Evolutionary conservation across 2,797 vertebrate genomes (phyloP).

Genomic region (Gymnopithys bicolor): DNA sequence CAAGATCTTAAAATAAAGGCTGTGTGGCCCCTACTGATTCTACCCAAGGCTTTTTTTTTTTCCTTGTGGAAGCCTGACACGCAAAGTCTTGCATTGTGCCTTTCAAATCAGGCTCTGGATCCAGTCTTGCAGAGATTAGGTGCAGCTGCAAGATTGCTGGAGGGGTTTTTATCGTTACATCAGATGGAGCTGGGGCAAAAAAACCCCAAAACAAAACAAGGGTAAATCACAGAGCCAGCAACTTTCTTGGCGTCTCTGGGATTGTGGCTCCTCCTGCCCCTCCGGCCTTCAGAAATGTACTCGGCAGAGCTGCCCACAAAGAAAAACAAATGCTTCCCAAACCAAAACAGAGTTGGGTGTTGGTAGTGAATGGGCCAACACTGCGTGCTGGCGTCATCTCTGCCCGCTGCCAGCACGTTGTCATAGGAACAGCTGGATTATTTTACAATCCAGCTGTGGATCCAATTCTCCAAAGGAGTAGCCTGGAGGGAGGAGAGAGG

Average conservation of each 20-base stretch:
- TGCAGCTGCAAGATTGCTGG: slow-evolving; percentile 44
- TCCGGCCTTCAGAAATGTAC: slow-evolving; percentile 53
- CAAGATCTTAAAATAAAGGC: background rate
- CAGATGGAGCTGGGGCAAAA: background rate
- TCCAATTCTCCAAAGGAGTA: slow-evolving; percentile 69
- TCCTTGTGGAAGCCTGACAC: background rate
- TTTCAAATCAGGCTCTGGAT: slow-evolving; percentile 4
- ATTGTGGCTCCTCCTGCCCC: slow-evolving; percentile 48
- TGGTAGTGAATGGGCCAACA: slow-evolving; percentile 63
- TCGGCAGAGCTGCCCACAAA: slow-evolving; percentile 1
- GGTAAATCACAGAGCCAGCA: slow-evolving; percentile 43
- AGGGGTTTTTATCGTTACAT: slow-evolving; percentile 22
- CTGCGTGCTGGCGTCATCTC: slow-evolving; percentile 64
- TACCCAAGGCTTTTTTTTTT: background rate
- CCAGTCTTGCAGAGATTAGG: slow-evolving; percentile 29
- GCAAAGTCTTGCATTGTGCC: slow-evolving; percentile 4
- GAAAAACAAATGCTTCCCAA: slow-evolving; percentile 63
- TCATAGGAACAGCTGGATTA: slow-evolving; percentile 70
- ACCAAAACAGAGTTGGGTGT: slow-evolving; percentile 73
- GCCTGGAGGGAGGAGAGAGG: slow-evolving; percentile 37
- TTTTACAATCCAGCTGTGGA: slow-evolving; percentile 69
- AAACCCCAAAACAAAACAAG: background rate
- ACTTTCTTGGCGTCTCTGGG: slow-evolving; percentile 51
- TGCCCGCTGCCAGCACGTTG: slow-evolving; percentile 69
- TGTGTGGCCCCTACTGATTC: background rate